These are phyloP conservation scores for Hypolimnas misippus DNA, from an alignment of 2,888 invertebrate species.

Conservation along the genomic window DNA sequence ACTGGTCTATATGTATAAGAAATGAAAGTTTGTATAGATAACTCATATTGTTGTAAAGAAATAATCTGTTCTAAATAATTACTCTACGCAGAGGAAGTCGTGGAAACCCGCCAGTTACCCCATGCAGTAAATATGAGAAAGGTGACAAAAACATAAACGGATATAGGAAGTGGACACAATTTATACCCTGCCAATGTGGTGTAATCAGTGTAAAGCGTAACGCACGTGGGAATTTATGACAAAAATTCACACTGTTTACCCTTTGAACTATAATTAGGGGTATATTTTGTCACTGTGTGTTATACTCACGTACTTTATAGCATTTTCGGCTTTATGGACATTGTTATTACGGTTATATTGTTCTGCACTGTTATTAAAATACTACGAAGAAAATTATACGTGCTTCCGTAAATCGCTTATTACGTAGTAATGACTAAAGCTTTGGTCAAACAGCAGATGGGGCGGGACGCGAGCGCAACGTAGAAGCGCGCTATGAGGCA, in stretches of 20 bases:
- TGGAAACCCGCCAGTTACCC: too few relatives aligned
- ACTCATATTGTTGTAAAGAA: too few relatives aligned
- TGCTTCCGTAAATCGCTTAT: conserved; percentile 24
- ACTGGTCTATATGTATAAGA: too few relatives aligned
- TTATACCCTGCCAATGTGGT: conserved; percentile 37
- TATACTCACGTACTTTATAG: neutral
- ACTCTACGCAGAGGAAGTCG: too few relatives aligned
- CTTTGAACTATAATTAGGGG: conserved; percentile 44
- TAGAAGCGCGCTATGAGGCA: too few relatives aligned
- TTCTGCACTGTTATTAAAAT: neutral
- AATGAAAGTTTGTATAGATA: too few relatives aligned
- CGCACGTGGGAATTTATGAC: conserved; percentile 62
- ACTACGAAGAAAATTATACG: conserved; percentile 3
- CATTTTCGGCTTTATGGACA: conserved; percentile 3
- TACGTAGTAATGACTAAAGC: conserved; percentile 19
- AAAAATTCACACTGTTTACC: conserved; percentile 58
- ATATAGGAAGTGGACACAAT: conserved; percentile 46
- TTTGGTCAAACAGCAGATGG: too few relatives aligned
- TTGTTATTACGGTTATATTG: neutral
- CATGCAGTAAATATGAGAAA: neutral
- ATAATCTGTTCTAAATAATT: too few relatives aligned
- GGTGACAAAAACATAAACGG: conserved; percentile 34
- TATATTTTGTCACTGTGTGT: conserved; percentile 14
- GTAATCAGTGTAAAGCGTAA: conserved; percentile 45
- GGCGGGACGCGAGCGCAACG: too few relatives aligned